Evolutionary conservation across 2,888 invertebrate genomes (phyloP), one percentile per base, ranked within the genome.

Genomic region (Apodemia zela): DNA sequence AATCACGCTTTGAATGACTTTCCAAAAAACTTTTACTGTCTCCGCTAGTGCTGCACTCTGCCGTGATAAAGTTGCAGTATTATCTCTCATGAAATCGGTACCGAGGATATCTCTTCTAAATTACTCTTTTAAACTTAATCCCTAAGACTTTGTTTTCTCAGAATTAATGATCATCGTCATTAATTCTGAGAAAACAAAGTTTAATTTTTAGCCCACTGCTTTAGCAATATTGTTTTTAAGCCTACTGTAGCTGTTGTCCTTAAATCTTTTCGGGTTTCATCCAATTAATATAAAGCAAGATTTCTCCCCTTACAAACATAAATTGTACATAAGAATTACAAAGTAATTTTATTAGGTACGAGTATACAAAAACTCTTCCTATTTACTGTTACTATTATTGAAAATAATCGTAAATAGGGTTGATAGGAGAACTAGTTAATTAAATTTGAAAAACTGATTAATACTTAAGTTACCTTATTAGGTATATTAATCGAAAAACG

Each of bases 241-340:
- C 51, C 51, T 42, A 42, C 21, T 21, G 18, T 21, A 18, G 21
- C 51, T 18, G 51, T 18, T 54, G 18, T 25, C 51, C 21, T 25
- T 54, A 25, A 54, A 54, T 54, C 51, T 54, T 54, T 54, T 25
- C 21, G 51, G 51, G 51, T 25, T 54, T 54, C 51, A 25, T 54
- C 51, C 15, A 51, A 51, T 51, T 51, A 51, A 51, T 51, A n/a
- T 51, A 51, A 51, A 51, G 21, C 21, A 2, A 21, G 21, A 2
- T 21, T 21, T 51, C 51, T 51, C 51, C 21, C 51, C 18, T 51
- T 51, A 21, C 21, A 51, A 51, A 21, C 21, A 51, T 51, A 51
- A 51, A 51, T 51, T 51, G 25, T 25, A 25, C 25, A 25, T 25
- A 5, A 25, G 5, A 25, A 25, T 25, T 3, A 25, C 4, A 5